Base-by-base conservation (phyloP, 2,888 invertebrate genomes). In the Nipponacmea schrenckii region DNA sequence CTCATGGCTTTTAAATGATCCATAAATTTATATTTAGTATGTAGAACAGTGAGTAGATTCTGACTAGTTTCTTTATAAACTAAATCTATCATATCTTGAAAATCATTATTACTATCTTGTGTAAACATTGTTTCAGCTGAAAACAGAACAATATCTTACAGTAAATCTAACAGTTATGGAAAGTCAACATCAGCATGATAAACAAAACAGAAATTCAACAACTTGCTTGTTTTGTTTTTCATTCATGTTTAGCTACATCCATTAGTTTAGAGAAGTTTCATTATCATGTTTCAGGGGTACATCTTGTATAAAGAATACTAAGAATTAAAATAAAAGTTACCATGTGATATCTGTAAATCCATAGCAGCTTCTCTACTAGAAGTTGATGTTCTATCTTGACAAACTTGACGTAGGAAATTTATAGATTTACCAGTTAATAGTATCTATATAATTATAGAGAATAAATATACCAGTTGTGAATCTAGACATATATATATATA, bases 371-470 rank as follows among this genome's bases (percentile, higher is more conserved):
- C 87, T n/a, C 85, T 74, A 7, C 85, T 83, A 62, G 85, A 82
- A 20, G 85, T 86, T 2, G 84, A 82, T 4, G 81, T 87, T 65
- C 89, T 84, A 76, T 96, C 95, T 79, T 94, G 93, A 90, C 98
- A 97, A 67, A 97, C 94, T 89, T 96, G 95, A 26, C 96, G 92
- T 84, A 98, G 91, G 89, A 97, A 98, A 90, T 97, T 96, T 71
- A 98, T 96, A 86, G 96, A 96, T 89, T 98, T 98, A 69, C 98
- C 98, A 1, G 96, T 96, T 27, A 95, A 94, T 63, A 97, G 91
- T 83, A 98, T 96, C 91, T 90, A 78, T 15, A 80, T 8, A n/a
- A n/a, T n/a, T n/a, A 8, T 2, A 39, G 1, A 39, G 75, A 24
- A 44, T 65, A 62, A 39, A 70, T 64, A 26, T 26, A 68, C n/a